Conservation (phyloP, 2,888 invertebrate species). For the Drosophila melanosoma region DNA sequence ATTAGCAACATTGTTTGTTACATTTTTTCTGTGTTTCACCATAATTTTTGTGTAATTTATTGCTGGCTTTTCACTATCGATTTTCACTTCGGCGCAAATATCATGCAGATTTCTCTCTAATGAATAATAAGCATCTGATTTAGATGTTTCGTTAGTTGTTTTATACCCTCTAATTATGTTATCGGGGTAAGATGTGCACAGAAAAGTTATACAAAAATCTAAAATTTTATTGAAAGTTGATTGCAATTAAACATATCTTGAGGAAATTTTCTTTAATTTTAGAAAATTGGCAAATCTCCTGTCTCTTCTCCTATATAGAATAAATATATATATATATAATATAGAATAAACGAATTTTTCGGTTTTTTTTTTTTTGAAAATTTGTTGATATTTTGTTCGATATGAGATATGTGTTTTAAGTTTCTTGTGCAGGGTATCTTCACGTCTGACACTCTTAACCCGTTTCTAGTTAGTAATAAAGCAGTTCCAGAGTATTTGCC, state of each 20-base stretch:
- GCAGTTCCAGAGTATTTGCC: neutral
- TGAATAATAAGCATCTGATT: slow-evolving; percentile 61
- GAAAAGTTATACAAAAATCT: neutral
- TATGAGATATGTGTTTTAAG: neutral
- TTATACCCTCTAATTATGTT: neutral
- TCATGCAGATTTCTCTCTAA: slow-evolving; percentile 58
- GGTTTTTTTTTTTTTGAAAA: neutral
- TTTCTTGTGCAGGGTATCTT: neutral
- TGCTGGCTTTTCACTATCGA: slow-evolving; percentile 58
- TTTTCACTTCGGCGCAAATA: slow-evolving; percentile 51
- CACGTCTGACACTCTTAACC: neutral
- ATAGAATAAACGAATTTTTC: neutral
- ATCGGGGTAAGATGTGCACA: neutral
- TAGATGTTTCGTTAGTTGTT: slow-evolving; percentile 53
- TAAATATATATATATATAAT: no score
- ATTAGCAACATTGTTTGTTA: slow-evolving; percentile 43
- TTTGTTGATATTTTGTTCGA: neutral
- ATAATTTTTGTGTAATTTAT: slow-evolving; percentile 65
- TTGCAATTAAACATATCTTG: neutral
- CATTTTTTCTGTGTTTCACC: slow-evolving; percentile 31
- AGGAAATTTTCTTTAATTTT: neutral
- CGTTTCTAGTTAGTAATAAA: neutral
- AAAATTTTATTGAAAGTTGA: neutral
- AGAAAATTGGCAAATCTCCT: neutral
- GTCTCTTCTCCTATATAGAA: no score